A percentile compares a stretch with the other conserved stretches of the same genome.
These are phyloP conservation scores for Eledona agricola DNA, from an alignment of 2,888 invertebrate genomes.

Conservation along the genomic window DNA sequence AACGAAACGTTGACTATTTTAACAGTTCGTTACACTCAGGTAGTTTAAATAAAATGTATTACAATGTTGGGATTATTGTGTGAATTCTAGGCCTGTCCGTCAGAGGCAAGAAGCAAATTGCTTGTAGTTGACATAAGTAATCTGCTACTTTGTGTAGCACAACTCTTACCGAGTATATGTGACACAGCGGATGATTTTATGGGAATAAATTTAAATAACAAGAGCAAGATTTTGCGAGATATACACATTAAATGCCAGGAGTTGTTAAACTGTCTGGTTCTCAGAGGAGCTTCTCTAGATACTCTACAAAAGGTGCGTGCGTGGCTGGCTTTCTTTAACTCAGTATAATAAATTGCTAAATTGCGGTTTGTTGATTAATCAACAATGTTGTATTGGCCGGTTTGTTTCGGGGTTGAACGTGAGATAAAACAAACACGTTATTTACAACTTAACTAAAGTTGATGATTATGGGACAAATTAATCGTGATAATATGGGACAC, in stretches of 20 bases:
- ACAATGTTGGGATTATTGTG: constrained; percentile 3
- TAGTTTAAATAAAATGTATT: constrained; percentile 16
- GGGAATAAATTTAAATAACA: constrained; percentile 68
- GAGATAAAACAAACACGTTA: no score
- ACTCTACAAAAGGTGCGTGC: constrained; percentile 75
- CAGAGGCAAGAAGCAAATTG: constrained; percentile 66
- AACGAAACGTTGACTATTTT: constrained; percentile 85
- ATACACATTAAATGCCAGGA: constrained; percentile 86
- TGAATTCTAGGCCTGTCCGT: constrained; percentile 70
- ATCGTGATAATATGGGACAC: no score
- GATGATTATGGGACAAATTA: no score
- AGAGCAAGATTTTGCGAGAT: constrained; percentile 78
- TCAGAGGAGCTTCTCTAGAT: constrained; percentile 79
- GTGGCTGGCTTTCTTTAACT: no score
- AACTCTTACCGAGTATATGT: constrained; percentile 76
- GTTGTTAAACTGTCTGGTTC: constrained; percentile 75
- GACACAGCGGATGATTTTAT: constrained; percentile 70
- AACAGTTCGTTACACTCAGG: constrained; percentile 82
- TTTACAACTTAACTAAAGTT: no score
- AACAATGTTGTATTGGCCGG: no score
- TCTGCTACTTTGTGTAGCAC: constrained; percentile 77
- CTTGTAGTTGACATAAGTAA: constrained; percentile 80
- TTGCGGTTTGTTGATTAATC: no score
- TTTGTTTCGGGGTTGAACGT: no score
- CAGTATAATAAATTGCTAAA: no score